Evolutionary conservation across 1,140 invertebrate species (phyloP), one percentile per base, ranked within the genome.

Genomic region (Camponotus pennsylvanicus): DNA sequence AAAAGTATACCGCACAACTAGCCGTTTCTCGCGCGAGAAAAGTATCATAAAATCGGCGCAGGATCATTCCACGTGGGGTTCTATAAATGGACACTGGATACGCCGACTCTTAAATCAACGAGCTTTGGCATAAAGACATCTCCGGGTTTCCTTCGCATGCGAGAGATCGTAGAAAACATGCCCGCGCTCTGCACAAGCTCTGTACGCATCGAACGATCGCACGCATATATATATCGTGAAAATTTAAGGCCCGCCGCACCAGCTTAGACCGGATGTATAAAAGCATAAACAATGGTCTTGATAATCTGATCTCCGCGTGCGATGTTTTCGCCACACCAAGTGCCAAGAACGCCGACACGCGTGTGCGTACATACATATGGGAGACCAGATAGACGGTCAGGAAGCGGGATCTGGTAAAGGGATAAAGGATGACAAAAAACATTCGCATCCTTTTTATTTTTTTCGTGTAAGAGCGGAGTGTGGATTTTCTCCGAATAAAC

Each of bases 101-200:
- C 27, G 52, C n/a, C 37, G 2, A 64, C 34, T 78, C 42, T 27
- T 91, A 91, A 87, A 91, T 91, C 89, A 91, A 77, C 55, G 59
- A 61, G 75, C 77, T 82, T 91, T 85, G 80, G 69, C 79, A 89
- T 91, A 89, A 91, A 91, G 90, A 91, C 77, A 71, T 91, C 85
- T 64, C n/a, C 55, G 88, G 37, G 69, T 91, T 79, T 85, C 34
- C 64, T 82, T 77, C n/a, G 64, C 64, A 27, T 42, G 13, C 32
- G 66, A 71, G 69, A 37, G 40, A 79, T 21, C 86, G 57, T 4
- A 11, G 77, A 63, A 78, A 73, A 15, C 64, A 49, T 45, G 13
- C 27, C 13, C 61, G 27, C 37, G 32, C 61, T 27, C 21, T 21
- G 21, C 21, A 45, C 75, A 42, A 49, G 40, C 1, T 34, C 42